Conservation (phyloP, 53 echinoderm and acorn worm species). For the Echinarachnius parma region DNA sequence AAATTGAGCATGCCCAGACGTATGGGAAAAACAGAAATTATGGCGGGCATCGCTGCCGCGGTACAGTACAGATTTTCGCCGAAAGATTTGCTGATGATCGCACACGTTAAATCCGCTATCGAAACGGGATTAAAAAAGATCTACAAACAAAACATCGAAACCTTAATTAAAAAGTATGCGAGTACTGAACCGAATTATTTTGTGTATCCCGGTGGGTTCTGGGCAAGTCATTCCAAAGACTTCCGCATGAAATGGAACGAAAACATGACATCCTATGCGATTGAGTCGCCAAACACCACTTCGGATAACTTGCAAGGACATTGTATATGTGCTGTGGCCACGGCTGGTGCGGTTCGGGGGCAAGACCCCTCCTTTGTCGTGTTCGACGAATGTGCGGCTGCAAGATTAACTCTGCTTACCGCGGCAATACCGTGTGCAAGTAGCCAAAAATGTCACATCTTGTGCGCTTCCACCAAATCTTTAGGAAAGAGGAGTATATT, state of each 20-base stretch:
- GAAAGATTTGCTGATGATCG: background rate
- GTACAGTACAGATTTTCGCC: constrained; percentile 10
- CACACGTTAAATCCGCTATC: background rate
- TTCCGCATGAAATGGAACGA: background rate
- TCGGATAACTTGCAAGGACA: background rate
- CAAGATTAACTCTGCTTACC: background rate
- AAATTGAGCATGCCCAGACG: constrained; percentile 11
- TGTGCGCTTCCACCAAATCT: background rate
- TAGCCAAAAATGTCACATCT: constrained; percentile 12
- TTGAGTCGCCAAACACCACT: background rate
- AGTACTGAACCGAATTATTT: background rate
- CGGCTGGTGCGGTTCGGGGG: background rate
- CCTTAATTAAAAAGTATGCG: background rate
- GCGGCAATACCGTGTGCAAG: background rate
- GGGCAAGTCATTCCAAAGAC: background rate
- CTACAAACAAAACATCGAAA: background rate
- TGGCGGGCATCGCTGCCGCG: background rate
- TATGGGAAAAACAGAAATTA: background rate
- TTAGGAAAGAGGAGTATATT: background rate
- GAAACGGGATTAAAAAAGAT: background rate
- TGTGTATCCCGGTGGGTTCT: background rate
- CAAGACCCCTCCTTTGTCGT: constrained; percentile 4
- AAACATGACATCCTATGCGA: background rate
- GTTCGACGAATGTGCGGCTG: background rate
- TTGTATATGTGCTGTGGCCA: background rate